Evolutionary conservation across 2,888 invertebrate species (phyloP), one percentile per base, ranked within the genome.

Genomic region (Allophyes oxyacanthae): DNA sequence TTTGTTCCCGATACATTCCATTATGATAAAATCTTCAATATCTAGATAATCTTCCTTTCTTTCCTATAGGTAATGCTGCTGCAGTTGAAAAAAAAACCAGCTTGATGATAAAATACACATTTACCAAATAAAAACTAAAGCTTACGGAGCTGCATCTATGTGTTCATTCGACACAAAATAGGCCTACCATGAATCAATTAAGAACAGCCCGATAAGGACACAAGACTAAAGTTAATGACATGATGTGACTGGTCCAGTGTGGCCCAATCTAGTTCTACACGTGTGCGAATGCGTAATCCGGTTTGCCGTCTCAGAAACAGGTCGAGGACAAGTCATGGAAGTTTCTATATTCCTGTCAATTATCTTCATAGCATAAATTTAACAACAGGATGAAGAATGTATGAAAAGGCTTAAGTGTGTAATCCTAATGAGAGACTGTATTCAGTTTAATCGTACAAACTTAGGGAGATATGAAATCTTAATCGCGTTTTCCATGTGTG

Each of bases 271-370:
- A 78, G 79, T 75, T 78, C 65, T 64, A 77, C 76, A 77, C 73
- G 66, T 61, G 67, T 62, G 61, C 36, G 42, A 64, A 63, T 77
- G 73, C 51, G 78, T 81, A 82, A 82, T 82, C 85, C 84, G 85
- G 86, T 86, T 86, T 79, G 75, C 54, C 68, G 67, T 63, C 66
- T 53, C 57, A 65, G 72, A 82, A 82, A 79, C 80, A 61, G 84
- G 84, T 84, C 84, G 85, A 84, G 84, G 82, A 64, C 80, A 57
- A 56, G 52, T 59, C 70, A 64, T 53, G 65, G 38, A 43, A 37
- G 56, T 42, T 43, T 43, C 43, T 52, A 52, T 50, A 28, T 15
- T 57, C 60, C 54, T 51, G 50, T 43, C 40, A 46, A 11, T 14
- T 13, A 42, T 10, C 4, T 28, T 14, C 28, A 20, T 20, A 20